phyloP scores from a whole-genome alignment of 2,888 invertebrate species.

The Mycogona germanica region DNA sequence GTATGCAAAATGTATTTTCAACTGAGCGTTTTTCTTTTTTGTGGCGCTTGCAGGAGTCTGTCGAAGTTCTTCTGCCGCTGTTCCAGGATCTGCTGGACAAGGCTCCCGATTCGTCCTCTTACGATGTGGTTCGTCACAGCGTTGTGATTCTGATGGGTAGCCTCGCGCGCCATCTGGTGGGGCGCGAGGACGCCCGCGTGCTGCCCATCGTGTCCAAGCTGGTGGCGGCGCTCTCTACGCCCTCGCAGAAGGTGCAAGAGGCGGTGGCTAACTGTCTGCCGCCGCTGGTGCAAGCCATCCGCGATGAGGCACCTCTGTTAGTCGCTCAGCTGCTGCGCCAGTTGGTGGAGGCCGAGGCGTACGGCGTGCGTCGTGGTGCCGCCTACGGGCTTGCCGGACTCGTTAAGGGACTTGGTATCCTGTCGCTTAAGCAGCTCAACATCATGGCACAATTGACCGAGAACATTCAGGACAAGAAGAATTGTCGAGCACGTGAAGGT shows the following conservation, averaged over 20 bases:
- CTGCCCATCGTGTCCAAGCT: slow-evolving; percentile 88
- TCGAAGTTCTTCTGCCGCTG: slow-evolving; percentile 64
- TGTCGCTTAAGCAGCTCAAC: slow-evolving; percentile 86
- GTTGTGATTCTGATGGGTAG: slow-evolving; percentile 97
- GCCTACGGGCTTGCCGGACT: slow-evolving; percentile 92
- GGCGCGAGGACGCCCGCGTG: slow-evolving; percentile 75
- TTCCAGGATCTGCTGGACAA: slow-evolving; percentile 89
- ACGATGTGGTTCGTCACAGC: slow-evolving; percentile 87
- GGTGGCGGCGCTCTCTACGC: slow-evolving; percentile 83
- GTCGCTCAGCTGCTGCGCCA: slow-evolving; percentile 76
- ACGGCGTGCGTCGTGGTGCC: slow-evolving; percentile 87
- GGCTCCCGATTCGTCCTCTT: slow-evolving; percentile 78
- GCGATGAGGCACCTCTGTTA: slow-evolving; percentile 76
- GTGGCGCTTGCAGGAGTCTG: slow-evolving; percentile 36
- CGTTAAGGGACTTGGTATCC: slow-evolving; percentile 92
- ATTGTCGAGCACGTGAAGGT: slow-evolving; percentile 86
- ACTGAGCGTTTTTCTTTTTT: slow-evolving; percentile 4
- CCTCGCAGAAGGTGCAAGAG: slow-evolving; percentile 96
- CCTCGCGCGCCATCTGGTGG: slow-evolving; percentile 86
- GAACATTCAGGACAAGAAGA: slow-evolving; percentile 94
- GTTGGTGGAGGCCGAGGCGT: slow-evolving; percentile 78
- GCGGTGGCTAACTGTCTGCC: slow-evolving; percentile 94
- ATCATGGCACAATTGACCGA: slow-evolving; percentile 88
- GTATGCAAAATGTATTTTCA: not conserved
- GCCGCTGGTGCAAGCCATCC: slow-evolving; percentile 81